Percentiles rank a stretch among this genome's conserved stretches.
Evolutionary conservation across 2,113 vertebrate species (phyloP).

Genomic region (Oncorhynchus mykiss): DNA sequence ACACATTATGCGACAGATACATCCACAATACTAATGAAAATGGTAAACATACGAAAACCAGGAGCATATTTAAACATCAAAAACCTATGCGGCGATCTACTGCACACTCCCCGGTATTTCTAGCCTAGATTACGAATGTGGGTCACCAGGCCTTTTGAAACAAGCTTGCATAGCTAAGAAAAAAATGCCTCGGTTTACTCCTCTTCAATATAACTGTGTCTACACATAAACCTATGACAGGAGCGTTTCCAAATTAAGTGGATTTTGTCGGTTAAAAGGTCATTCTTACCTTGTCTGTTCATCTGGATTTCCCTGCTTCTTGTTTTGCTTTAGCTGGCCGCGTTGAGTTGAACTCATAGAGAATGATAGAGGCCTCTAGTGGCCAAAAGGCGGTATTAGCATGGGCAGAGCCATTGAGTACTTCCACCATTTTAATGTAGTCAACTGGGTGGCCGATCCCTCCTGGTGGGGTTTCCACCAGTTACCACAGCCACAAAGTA

Average conservation of each 20-base stretch:
- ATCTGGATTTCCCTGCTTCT: constrained; percentile 34
- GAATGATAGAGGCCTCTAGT: too few relatives aligned
- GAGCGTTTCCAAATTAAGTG: not conserved
- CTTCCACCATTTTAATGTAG: too few relatives aligned
- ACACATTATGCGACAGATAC: not conserved
- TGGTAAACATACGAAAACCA: not conserved
- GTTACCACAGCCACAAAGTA: too few relatives aligned
- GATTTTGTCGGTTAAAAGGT: not conserved
- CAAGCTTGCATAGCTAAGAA: constrained; percentile 16
- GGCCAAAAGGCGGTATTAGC: too few relatives aligned
- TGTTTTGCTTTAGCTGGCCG: constrained; percentile 67
- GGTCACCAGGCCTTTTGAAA: constrained; percentile 73
- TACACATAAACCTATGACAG: too few relatives aligned
- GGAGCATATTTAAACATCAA: not conserved
- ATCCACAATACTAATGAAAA: not conserved
- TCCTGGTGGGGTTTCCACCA: too few relatives aligned
- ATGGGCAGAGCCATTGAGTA: too few relatives aligned
- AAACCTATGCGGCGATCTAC: constrained; percentile 2
- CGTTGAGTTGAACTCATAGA: constrained; percentile 42
- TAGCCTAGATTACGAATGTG: constrained; percentile 70
- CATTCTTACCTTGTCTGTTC: constrained; percentile 24
- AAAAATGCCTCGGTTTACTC: constrained; percentile 16
- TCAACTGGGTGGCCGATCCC: too few relatives aligned
- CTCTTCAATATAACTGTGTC: not conserved
- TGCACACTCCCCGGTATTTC: constrained; percentile 32